phyloP scores from a whole-genome alignment of 2,888 invertebrate genomes.

The Atethmia centrago region DNA sequence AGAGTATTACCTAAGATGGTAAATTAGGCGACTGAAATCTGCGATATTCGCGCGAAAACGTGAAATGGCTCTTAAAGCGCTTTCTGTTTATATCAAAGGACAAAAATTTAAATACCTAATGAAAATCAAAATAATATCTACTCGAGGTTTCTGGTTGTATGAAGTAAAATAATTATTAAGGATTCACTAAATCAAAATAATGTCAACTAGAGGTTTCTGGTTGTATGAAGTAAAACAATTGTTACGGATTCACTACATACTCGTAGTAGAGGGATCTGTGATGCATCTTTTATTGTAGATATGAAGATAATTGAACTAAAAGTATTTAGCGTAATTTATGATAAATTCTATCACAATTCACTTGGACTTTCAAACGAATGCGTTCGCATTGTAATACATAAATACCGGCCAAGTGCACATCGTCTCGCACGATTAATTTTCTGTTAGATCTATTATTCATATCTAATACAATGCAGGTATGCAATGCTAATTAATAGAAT shows the following conservation, averaged over 20 bases:
- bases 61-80: no score
- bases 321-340: background rate
- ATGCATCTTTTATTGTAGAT: background rate
- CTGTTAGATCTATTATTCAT: slow-evolving; percentile 47
- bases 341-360: slow-evolving; percentile 15
- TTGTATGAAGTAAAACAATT: background rate
- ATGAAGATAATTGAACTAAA: background rate
- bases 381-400: slow-evolving; percentile 26
- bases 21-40: no score
- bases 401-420: slow-evolving; percentile 32
- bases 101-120: background rate
- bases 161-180: background rate
- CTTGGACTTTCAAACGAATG: slow-evolving; percentile 29
- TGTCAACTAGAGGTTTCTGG: background rate
- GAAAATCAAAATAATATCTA: background rate
- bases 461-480: slow-evolving; percentile 12
- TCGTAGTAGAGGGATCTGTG: background rate
- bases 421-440: slow-evolving; percentile 43
- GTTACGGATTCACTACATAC: background rate
- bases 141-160: background rate
- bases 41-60: no score
- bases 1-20: no score
- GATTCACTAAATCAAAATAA: background rate
- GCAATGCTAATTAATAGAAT: slow-evolving; percentile 26
- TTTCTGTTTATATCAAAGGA: background rate